Base-by-base conservation (phyloP, 2,797 vertebrate species). In the Carapus acus region DNA sequence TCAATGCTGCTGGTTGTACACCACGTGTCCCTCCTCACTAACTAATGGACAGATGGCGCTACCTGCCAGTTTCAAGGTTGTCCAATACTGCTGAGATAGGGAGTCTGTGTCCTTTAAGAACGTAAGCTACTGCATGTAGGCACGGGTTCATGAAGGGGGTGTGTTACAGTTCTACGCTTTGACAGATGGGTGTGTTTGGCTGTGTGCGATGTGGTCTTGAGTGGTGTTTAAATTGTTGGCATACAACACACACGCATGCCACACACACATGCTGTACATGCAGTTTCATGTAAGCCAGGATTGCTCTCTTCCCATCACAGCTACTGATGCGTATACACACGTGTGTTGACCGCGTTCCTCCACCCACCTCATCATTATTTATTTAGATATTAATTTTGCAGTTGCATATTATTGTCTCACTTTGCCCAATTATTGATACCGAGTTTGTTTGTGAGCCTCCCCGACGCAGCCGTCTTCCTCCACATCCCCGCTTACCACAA, bases 221-320 rank as follows among this genome's bases (percentile, higher is more conserved):
- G 31, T 58, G 2, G 84, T 87, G 79, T 87, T 90, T 85, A 86
- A 80, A 86, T 85, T 85, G 85, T 85, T 83, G 81, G 75, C 86
- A 85, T n/a, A n/a, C 83, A 66, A 82, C 22, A 4, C 40, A 7
- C 54, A n/a, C 39, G 6, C 11, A 4, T 19, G 40, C 13, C 44
- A n/a, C 36, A 40, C 46, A 33, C 37, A 39, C 24, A 5, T 27
- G 24, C 24, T 5, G 9, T 27, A 27, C 24, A 27, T 5, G 24
- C 24, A 27, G 24, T 27, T 27, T 27, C 24, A 27, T 27, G 24
- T 9, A 27, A 27, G 9, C 24, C 24, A n/a, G n/a, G n/a, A n/a
- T n/a, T n/a, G 19, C 34, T 20, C 8, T 7, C 19, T 53, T 3
- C 15, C 6, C n/a, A 21, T 66, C 12, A 17, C 34, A 48, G 16